Evolutionary conservation across 2,888 invertebrate species (phyloP).

Genomic region (Sphaeridia pumilis): DNA sequence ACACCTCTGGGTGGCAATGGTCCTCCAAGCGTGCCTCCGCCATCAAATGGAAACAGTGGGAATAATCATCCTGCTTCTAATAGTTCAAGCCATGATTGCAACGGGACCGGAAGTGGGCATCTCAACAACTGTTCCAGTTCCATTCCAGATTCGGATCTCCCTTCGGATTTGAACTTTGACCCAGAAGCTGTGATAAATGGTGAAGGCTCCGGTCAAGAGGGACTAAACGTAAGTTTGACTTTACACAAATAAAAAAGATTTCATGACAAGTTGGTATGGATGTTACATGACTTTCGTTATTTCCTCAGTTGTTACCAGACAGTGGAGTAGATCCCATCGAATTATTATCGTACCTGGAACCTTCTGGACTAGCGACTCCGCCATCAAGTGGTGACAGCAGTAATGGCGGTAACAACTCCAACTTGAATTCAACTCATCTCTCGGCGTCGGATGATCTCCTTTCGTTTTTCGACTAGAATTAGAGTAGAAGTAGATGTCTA

Average conservation of each 20-base stretch:
- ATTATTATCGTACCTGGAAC: slow-evolving; percentile 82
- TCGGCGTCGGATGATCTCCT: slow-evolving; percentile 58
- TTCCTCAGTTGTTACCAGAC: slow-evolving; percentile 84
- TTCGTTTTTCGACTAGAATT: slow-evolving; percentile 64
- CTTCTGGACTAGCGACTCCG: slow-evolving; percentile 64
- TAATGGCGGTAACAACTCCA: slow-evolving; percentile 42
- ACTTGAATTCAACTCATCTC: slow-evolving; percentile 45
- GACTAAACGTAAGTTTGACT: slow-evolving; percentile 67
- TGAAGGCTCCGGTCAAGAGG: slow-evolving; percentile 73
- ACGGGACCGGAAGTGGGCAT: slow-evolving; percentile 12
- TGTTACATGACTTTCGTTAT: no score
- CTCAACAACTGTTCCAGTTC: slow-evolving; percentile 21
- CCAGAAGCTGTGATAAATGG: slow-evolving; percentile 86
- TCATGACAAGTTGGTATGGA: background rate
- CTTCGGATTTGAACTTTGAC: slow-evolving; percentile 83
- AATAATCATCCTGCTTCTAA: slow-evolving; percentile 43
- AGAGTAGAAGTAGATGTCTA: no score
- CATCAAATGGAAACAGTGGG: no score
- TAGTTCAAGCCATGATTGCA: slow-evolving; percentile 18
- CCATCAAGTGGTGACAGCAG: slow-evolving; percentile 62
- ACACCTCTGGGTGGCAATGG: slow-evolving; percentile 56
- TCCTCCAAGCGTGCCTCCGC: slow-evolving; percentile 68
- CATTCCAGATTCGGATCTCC: slow-evolving; percentile 38
- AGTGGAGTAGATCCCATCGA: slow-evolving; percentile 90
- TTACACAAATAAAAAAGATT: background rate